Base-by-base conservation (phyloP, 2,797 vertebrate species). In the Steatocranus sp. region DNA sequence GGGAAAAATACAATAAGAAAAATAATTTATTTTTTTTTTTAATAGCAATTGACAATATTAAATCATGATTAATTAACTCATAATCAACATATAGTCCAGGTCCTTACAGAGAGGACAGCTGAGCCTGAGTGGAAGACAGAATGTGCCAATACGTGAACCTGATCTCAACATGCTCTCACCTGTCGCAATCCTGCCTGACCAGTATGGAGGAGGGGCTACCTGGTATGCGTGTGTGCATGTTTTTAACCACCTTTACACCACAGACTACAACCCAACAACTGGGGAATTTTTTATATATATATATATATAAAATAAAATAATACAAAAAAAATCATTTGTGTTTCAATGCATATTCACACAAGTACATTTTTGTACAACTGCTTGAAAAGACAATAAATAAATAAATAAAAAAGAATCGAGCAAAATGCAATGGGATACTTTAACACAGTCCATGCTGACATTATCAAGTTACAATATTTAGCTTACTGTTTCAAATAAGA, bases 141-240 rank as follows among this genome's bases (percentile, higher is more conserved):
- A 81, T 54, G 88, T 82, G 89, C 81, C 83, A 86, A 68, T 25
- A 53, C 79, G 63, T 91, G 80, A 80, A 90, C 81, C 86, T 81
- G 88, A 89, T 85, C 87, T 81, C 73, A 82, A 88, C 95, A 41
- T 91, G 94, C 91, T 92, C 92, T 88, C 93, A 96, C 96, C 95
- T 95, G 94, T 87, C 87, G 80, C 58, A 93, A 94, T 95, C 96
- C 94, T 94, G 95, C 88, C 91, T 76, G 93, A 95, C 95, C 90
- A 92, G 95, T 96, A 93, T 92, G 88, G 87, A 84, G 91, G 94
- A 85, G 91, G 96, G 90, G 93, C 84, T 83, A 81, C 41, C 48
- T 84, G 27, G n/a, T 76, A 34, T 74, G n/a, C n/a, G 48, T 49
- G 50, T 15, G 73, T 56, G 46, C 43, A 25, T 36, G 12, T 36